Conservation (phyloP, 92 coral and sea anemone genomes). For the Scolanthus callimorphus region DNA sequence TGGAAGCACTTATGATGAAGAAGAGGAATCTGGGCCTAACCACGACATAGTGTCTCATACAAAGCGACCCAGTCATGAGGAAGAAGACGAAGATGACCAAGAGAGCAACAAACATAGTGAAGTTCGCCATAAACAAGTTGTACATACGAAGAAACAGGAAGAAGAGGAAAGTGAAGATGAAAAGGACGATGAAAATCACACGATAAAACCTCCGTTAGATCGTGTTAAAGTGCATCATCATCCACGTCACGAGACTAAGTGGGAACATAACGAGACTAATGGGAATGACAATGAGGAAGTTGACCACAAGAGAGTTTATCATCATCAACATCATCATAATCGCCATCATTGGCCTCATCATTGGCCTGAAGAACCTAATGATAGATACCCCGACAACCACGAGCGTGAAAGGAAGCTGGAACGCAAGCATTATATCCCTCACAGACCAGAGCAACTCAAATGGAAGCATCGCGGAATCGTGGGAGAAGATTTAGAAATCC, state of each 20-base stretch:
- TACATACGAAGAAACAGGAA: background rate
- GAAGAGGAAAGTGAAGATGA: background rate
- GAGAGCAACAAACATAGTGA: background rate
- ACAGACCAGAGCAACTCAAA: no score
- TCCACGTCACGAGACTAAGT: no score
- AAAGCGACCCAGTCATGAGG: background rate
- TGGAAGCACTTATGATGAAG: constrained; percentile 2
- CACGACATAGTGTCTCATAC: background rate
- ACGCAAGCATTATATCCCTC: background rate
- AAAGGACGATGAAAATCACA: background rate
- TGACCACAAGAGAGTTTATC: background rate
- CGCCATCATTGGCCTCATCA: background rate
- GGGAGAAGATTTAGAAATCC: constrained; percentile 45
- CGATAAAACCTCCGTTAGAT: background rate
- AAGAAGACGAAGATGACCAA: constrained; percentile 3
- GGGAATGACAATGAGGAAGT: constrained; percentile 3
- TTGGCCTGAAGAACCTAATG: constrained; percentile 3
- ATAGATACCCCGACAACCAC: constrained; percentile 2
- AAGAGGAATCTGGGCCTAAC: background rate
- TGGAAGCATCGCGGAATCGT: constrained; percentile 38
- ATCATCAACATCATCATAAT: constrained; percentile 5
- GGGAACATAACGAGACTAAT: no score
- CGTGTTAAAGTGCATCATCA: constrained; percentile 1
- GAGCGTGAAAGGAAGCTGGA: constrained; percentile 1
- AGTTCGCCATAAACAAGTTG: background rate